Conservation (phyloP, 1,140 invertebrate genomes). For the Tetranychus urticae region DNA sequence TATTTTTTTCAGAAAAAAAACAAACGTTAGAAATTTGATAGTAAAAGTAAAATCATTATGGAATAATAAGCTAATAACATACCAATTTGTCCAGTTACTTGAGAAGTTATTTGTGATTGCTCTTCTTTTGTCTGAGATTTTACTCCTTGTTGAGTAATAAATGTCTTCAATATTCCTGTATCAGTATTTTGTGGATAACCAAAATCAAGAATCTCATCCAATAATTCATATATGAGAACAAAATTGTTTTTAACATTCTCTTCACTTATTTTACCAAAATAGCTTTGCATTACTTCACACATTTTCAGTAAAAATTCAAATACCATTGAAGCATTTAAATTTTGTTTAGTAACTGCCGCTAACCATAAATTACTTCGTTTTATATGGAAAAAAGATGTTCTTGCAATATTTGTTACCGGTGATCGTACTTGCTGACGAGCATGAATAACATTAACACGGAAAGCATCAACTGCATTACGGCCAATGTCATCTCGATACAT, state of each 20-base stretch:
- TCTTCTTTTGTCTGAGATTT: slow-evolving; percentile 98
- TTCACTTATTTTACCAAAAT: slow-evolving; percentile 98
- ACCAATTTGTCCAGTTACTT: slow-evolving; percentile 25
- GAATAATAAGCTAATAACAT: neutral
- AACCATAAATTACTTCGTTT: slow-evolving; percentile 98
- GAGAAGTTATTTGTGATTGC: slow-evolving; percentile 96
- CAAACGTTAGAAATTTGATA: neutral
- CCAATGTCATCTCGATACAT: slow-evolving; percentile 99
- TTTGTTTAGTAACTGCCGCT: slow-evolving; percentile 95
- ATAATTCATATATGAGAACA: slow-evolving; percentile 93
- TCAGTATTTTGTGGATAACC: slow-evolving; percentile 99
- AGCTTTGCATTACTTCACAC: slow-evolving; percentile 97
- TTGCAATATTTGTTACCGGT: slow-evolving; percentile 94
- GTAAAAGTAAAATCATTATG: neutral
- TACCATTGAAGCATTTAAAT: slow-evolving; percentile 99
- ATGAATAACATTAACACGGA: slow-evolving; percentile 97
- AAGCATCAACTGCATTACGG: slow-evolving; percentile 95
- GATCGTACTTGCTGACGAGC: slow-evolving; percentile 94
- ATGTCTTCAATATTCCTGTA: slow-evolving; percentile 94
- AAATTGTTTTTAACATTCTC: slow-evolving; percentile 99
- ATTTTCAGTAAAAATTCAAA: slow-evolving; percentile 99
- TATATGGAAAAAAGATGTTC: slow-evolving; percentile 98
- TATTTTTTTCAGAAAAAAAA: neutral
- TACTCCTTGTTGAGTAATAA: slow-evolving; percentile 97
- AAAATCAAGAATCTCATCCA: slow-evolving; percentile 99